Evolutionary conservation across 1,140 invertebrate species (phyloP).

Genomic region (Daktulosphaira vitifoliae): DNA sequence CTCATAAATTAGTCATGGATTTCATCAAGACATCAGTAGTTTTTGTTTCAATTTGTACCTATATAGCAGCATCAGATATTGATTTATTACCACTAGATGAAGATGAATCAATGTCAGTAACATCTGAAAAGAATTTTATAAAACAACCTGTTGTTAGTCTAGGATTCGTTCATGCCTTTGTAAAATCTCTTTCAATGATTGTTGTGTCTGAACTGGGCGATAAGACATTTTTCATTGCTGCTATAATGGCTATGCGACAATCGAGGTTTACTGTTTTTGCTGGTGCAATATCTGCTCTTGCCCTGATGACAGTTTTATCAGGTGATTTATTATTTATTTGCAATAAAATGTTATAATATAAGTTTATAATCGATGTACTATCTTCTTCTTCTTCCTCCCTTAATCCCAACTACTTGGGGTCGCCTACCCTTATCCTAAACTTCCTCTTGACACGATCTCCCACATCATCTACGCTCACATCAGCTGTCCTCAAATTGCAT

Average conservation of each 20-base stretch:
- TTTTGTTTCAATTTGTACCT: no score
- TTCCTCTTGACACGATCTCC: no score
- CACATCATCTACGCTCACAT: no score
- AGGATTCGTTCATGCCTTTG: conserved; percentile 87
- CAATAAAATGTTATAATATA: not conserved
- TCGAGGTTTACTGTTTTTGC: conserved; percentile 82
- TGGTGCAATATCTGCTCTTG: conserved; percentile 85
- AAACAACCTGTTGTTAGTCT: conserved; percentile 42
- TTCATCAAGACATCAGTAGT: no score
- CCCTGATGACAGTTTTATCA: conserved; percentile 90
- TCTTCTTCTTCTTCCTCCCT: no score
- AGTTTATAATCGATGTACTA: not conserved
- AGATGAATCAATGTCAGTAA: no score
- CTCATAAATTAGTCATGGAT: no score
- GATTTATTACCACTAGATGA: no score
- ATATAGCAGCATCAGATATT: no score
- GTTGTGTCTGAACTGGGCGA: conserved; percentile 96
- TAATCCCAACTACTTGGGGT: no score
- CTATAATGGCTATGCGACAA: conserved; percentile 99
- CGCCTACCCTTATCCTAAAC: no score
- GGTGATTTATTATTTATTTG: conserved; percentile 54
- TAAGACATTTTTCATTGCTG: conserved; percentile 99
- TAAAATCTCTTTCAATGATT: conserved; percentile 91
- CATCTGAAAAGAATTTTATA: conserved; percentile 26
- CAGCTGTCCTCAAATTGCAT: no score